phyloP scores from a whole-genome alignment of 1,140 invertebrate genomes.

The Drosophila tsacasi region DNA sequence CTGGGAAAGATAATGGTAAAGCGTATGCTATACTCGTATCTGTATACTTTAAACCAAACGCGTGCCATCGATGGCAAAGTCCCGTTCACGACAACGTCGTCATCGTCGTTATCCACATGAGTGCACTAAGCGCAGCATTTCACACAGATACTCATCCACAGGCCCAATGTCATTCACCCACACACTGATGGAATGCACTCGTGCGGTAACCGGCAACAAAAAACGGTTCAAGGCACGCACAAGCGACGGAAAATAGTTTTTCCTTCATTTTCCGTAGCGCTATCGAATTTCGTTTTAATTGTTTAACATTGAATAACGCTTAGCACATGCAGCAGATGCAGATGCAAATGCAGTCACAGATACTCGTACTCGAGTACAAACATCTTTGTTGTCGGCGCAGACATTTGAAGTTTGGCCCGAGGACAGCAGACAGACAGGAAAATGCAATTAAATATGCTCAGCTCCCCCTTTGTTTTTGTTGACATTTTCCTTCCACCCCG shows the following conservation, averaged over 20 bases:
- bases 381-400: conserved; percentile 19
- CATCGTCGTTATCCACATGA: conserved; percentile 59
- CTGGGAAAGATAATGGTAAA: not conserved
- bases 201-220: conserved; percentile 50
- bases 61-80: conserved; percentile 59
- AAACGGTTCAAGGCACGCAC: conserved; percentile 32
- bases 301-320: conserved; percentile 50
- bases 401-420: conserved; percentile 38
- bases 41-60: conserved; percentile 12
- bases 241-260: conserved; percentile 50
- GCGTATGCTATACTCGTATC: not conserved
- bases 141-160: conserved; percentile 31
- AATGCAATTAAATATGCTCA: conserved; percentile 65
- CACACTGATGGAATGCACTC: conserved; percentile 54
- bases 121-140: conserved; percentile 56
- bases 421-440: conserved; percentile 41
- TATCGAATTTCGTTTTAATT: conserved; percentile 65
- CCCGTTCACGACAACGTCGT: conserved; percentile 45
- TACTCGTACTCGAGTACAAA: not conserved
- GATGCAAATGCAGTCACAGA: conserved; percentile 25
- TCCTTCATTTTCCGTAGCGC: conserved; percentile 8
- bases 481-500: not conserved
- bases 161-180: conserved; percentile 22
- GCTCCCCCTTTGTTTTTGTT: conserved; percentile 8
- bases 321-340: conserved; percentile 20